These are phyloP conservation scores for Aptenodytes patagonicus DNA, from an alignment of 2,113 vertebrate genomes.

Conservation along the genomic window DNA sequence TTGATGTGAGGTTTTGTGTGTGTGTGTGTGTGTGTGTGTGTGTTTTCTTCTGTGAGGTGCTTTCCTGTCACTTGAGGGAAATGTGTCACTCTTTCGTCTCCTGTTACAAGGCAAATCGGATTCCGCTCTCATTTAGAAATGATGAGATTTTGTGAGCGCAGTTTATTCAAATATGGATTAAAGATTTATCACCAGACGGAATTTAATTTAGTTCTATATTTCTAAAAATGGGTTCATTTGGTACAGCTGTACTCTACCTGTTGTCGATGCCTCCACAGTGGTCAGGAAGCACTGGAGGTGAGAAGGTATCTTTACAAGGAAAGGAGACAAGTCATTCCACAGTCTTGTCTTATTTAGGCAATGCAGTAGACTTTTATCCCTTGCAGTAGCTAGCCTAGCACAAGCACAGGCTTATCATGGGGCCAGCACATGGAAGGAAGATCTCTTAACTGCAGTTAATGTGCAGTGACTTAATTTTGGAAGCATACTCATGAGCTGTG, in stretches of 20 bases:
- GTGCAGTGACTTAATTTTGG: not conserved
- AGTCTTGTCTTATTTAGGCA: not conserved
- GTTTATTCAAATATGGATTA: not conserved
- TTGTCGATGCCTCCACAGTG: not conserved
- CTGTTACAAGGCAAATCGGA: not conserved
- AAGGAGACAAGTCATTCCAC: not conserved
- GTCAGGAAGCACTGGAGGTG: not conserved
- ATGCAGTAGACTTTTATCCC: not conserved
- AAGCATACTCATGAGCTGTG: not conserved
- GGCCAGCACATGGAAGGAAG: not conserved
- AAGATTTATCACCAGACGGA: not conserved
- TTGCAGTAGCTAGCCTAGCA: not conserved
- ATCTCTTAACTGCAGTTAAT: not conserved
- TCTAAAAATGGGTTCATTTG: not conserved
- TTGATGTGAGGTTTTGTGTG: not conserved
- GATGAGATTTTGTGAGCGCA: not conserved
- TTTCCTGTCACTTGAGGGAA: not conserved
- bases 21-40: no score
- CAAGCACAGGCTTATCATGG: not conserved
- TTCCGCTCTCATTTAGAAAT: not conserved
- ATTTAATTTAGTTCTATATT: not conserved
- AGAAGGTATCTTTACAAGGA: no score
- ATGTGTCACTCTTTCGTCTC: not conserved
- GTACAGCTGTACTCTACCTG: not conserved
- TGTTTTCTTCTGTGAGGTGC: not conserved